These are phyloP conservation scores for Mnemiopsis leidyi DNA, from an alignment of 37 sponge, comb jelly and placozoan species.

Conservation along the genomic window DNA sequence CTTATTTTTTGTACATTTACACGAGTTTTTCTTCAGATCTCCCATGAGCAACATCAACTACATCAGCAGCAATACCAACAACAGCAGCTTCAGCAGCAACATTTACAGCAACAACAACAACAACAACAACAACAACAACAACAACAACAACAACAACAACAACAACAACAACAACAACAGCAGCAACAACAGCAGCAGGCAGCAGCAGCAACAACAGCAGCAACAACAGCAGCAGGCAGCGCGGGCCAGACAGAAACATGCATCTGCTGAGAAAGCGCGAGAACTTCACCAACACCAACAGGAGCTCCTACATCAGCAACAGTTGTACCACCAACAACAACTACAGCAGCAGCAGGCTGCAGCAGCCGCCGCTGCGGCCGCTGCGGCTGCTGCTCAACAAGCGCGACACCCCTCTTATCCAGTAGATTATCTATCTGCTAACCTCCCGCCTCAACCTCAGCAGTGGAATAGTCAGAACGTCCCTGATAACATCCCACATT, in stretches of 20 bases:
- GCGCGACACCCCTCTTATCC: background rate
- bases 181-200: constrained; percentile 21
- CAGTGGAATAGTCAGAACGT: constrained; percentile 6
- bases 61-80: background rate
- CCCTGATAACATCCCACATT: background rate
- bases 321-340: constrained; percentile 16
- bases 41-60: background rate
- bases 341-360: background rate
- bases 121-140: constrained; percentile 26
- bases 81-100: constrained; percentile 11
- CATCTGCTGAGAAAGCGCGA: background rate
- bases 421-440: background rate
- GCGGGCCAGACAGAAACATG: background rate
- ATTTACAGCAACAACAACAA: background rate
- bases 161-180: constrained; percentile 29
- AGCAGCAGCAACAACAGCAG: constrained; percentile 22
- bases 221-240: constrained; percentile 9
- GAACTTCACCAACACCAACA: constrained; percentile 46
- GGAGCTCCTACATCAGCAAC: constrained; percentile 48
- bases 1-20: too few species aligned
- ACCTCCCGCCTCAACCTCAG: background rate
- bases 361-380: constrained; percentile 22
- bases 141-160: background rate
- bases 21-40: too few species aligned
- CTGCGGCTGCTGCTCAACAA: background rate